Percentiles rank a stretch among this genome's conserved stretches.
phyloP scores from a whole-genome alignment of 2,113 vertebrate genomes.

The Sitta europaea region DNA sequence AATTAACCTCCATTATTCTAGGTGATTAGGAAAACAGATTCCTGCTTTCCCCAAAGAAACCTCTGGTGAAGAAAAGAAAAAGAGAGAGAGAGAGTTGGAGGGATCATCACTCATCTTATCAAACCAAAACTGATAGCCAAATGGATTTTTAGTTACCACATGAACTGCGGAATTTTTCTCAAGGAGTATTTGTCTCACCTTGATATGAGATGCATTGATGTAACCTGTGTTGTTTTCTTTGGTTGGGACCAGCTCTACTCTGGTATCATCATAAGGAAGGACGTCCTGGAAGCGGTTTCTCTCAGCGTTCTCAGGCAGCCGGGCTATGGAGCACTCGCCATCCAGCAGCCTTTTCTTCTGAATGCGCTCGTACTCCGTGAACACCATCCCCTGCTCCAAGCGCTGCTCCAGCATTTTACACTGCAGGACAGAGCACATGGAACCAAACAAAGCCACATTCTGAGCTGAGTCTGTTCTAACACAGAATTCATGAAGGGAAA shows the following conservation, averaged over 20 bases:
- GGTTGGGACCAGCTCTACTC: conserved; percentile 94
- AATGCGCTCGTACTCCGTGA: conserved; percentile 89
- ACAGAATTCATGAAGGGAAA: background rate
- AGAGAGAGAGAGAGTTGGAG: background rate
- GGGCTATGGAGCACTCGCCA: conserved; percentile 80
- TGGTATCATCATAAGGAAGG: conserved; percentile 89
- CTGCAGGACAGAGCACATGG: conserved; percentile 54
- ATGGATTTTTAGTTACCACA: background rate
- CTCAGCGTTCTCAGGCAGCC: conserved; percentile 86
- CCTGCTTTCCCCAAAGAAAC: background rate
- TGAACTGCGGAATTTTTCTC: background rate
- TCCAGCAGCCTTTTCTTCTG: conserved; percentile 76
- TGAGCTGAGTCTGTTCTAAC: accelerated
- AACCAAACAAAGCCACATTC: background rate
- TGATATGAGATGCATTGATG: conserved; percentile 94
- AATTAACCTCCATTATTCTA: background rate
- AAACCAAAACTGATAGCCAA: background rate
- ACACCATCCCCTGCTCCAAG: conserved; percentile 88
- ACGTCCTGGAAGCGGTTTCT: conserved; percentile 95
- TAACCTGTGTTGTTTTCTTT: conserved; percentile 98
- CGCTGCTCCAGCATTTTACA: conserved; percentile 87
- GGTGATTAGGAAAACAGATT: background rate
- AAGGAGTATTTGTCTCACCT: conserved; percentile 67
- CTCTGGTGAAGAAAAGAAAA: background rate
- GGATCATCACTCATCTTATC: background rate